Percentiles rank a stretch among this genome's conserved stretches.
Conservation (phyloP, 2,113 vertebrate species). For the Leuciscus idus region DNA sequence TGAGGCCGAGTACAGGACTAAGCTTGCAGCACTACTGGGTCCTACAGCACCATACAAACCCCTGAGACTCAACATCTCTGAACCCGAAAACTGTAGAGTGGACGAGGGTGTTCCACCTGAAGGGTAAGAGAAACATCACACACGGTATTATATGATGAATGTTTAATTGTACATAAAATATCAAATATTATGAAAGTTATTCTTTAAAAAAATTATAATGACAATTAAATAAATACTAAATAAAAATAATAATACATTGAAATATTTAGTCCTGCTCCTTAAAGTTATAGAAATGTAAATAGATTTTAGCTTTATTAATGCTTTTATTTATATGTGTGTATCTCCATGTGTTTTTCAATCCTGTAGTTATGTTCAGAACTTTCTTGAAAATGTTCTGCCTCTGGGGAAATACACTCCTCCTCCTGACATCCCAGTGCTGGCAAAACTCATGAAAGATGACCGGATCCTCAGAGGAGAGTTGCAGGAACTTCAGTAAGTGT, state of each 20-base stretch:
- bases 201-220: background rate
- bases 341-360: background rate
- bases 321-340: background rate
- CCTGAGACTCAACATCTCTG: conserved; percentile 57
- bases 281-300: background rate
- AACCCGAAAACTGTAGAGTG: conserved; percentile 25
- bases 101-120: conserved; percentile 80
- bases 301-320: background rate
- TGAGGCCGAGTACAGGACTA: conserved; percentile 70
- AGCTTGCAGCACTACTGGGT: conserved; percentile 78
- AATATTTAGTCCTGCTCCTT: background rate
- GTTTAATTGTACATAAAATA: no score
- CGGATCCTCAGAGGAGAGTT: background rate
- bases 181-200: no score
- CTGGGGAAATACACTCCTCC: conserved; percentile 42
- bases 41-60: conserved; percentile 77
- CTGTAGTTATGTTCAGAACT: conserved; percentile 53
- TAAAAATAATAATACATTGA: background rate
- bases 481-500: conserved; percentile 36
- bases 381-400: background rate
- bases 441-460: conserved; percentile 49
- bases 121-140: conserved; percentile 68
- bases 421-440: conserved; percentile 47
- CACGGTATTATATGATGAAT: no score
- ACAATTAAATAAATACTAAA: background rate